Conservation (phyloP, 2,888 invertebrate species). For the Invenusta paracnida region DNA sequence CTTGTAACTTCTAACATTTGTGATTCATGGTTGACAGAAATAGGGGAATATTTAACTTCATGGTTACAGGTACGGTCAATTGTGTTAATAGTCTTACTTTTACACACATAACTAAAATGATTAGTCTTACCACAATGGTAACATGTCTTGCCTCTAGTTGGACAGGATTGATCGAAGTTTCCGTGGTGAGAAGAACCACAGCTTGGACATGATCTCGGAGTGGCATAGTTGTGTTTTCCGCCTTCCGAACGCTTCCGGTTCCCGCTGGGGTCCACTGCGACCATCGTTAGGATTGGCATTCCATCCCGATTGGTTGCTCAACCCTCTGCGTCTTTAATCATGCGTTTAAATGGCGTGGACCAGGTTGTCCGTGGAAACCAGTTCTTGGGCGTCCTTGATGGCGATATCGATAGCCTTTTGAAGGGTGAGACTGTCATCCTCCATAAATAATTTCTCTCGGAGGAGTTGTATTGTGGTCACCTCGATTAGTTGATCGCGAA, state of each 20-base stretch:
- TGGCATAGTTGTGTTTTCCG: too few species aligned
- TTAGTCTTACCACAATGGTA: background rate
- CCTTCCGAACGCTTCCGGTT: too few species aligned
- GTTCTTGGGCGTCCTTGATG: background rate
- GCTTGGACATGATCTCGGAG: background rate
- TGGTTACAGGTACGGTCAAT: background rate
- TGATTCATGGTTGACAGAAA: background rate
- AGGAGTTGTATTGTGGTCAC: background rate
- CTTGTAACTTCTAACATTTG: background rate
- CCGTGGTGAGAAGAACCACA: background rate
- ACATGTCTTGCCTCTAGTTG: background rate
- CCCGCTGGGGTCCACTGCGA: background rate
- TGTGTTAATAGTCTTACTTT: background rate
- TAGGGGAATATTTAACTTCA: too few species aligned
- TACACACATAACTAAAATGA: background rate
- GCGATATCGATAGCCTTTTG: background rate
- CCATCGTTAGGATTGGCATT: too few species aligned
- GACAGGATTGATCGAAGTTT: background rate
- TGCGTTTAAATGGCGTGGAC: background rate
- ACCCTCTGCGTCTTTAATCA: background rate
- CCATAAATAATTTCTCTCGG: background rate
- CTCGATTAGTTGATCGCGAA: background rate
- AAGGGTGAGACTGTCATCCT: background rate
- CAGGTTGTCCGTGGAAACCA: background rate
- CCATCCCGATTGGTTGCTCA: background rate